Conservation (phyloP, 2,888 invertebrate genomes). For the Caenorhabditis sp. region DNA sequence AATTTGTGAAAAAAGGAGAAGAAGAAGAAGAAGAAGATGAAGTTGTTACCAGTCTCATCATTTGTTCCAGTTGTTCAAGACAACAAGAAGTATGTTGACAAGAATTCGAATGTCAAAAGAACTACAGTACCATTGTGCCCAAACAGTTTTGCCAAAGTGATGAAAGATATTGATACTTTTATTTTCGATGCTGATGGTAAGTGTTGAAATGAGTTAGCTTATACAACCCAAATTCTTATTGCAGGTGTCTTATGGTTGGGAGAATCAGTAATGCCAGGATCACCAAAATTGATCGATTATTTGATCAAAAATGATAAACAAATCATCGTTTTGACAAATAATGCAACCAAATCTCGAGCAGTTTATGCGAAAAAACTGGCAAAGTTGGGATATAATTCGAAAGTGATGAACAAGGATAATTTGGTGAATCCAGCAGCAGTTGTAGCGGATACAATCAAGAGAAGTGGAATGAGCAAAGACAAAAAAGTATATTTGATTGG, state of each 20-base stretch:
- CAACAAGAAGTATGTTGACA: too few relatives aligned
- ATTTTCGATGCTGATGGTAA: slow-evolving; percentile 69
- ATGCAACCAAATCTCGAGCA: slow-evolving; percentile 82
- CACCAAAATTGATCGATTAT: slow-evolving; percentile 59
- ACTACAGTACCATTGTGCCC: slow-evolving; percentile 35
- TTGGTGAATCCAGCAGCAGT: slow-evolving; percentile 69
- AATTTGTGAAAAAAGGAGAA: too few relatives aligned
- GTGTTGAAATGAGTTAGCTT: slow-evolving; percentile 3
- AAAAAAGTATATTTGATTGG: slow-evolving; percentile 80
- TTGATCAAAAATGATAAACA: slow-evolving; percentile 73
- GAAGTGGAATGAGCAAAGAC: slow-evolving; percentile 49
- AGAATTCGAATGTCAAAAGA: slow-evolving; percentile 15
- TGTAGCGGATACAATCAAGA: slow-evolving; percentile 62
- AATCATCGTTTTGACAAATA: slow-evolving; percentile 80
- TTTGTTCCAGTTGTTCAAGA: too few relatives aligned
- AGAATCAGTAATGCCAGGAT: slow-evolving; percentile 62
- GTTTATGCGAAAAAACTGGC: slow-evolving; percentile 82
- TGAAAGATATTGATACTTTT: slow-evolving; percentile 65
- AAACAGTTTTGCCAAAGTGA: slow-evolving; percentile 42
- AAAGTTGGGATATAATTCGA: slow-evolving; percentile 78
- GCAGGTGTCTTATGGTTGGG: slow-evolving; percentile 68
- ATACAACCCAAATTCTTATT: slow-evolving; percentile 3
- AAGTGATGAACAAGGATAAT: slow-evolving; percentile 51
- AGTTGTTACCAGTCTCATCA: too few relatives aligned
- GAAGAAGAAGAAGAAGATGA: too few relatives aligned